Conservation (phyloP, 1,140 invertebrate genomes). For the Cherax quadricarinatus region DNA sequence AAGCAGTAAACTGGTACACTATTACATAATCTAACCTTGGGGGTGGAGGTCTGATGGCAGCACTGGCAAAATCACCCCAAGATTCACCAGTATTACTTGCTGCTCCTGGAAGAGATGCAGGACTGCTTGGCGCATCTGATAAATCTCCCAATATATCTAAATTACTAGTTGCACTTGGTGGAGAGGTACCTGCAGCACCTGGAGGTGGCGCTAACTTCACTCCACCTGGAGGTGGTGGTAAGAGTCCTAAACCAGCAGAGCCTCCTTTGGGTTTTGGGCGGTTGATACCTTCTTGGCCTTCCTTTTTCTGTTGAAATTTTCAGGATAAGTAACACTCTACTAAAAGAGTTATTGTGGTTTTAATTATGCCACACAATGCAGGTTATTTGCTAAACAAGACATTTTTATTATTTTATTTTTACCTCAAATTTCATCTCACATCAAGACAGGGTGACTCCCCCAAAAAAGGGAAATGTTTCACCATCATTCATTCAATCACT, state of each 20-base stretch:
- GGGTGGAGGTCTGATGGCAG: conserved; percentile 74
- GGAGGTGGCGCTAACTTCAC: conserved; percentile 83
- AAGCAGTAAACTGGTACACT: background rate
- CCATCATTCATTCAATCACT: too few relatives aligned
- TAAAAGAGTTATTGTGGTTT: too few relatives aligned
- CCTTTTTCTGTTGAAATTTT: conserved; percentile 85
- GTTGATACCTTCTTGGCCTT: conserved; percentile 84
- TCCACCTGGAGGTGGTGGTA: conserved; percentile 91
- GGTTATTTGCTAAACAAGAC: too few relatives aligned
- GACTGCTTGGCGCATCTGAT: background rate
- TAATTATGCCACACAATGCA: too few relatives aligned
- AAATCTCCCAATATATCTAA: conserved; percentile 49
- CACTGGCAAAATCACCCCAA: conserved; percentile 90
- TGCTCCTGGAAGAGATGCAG: conserved; percentile 74
- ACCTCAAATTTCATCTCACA: too few relatives aligned
- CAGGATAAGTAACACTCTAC: background rate
- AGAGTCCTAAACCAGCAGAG: conserved; percentile 80
- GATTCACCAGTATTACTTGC: conserved; percentile 79
- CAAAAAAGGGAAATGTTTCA: too few relatives aligned
- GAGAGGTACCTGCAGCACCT: conserved; percentile 78
- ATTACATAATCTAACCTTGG: conserved; percentile 15
- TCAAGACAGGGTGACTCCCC: too few relatives aligned
- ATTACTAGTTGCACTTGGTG: conserved; percentile 81
- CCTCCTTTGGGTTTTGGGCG: conserved; percentile 81
- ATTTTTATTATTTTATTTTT: too few relatives aligned